Percentiles rank a stretch among this genome's conserved stretches.
Conservation (phyloP, 2,797 vertebrate genomes). For the Pteronotus mesoamericanus region DNA sequence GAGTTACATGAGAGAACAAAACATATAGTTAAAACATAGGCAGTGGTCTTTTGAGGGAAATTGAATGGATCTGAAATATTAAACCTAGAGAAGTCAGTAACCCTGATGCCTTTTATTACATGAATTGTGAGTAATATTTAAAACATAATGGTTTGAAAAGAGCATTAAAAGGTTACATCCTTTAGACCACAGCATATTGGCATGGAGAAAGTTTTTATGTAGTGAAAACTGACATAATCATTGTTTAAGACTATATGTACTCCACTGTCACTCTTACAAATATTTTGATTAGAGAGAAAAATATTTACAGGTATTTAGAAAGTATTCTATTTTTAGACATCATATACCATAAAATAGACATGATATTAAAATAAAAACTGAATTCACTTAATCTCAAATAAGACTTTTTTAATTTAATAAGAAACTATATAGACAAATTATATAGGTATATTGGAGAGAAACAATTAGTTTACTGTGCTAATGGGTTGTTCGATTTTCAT, state of each 20-base stretch:
- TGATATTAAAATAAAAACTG: conserved; percentile 3
- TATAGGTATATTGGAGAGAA: not conserved
- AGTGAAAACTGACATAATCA: not conserved
- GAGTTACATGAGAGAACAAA: not conserved
- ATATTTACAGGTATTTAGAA: not conserved
- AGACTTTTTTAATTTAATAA: conserved; percentile 57
- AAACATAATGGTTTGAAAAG: not conserved
- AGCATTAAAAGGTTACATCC: not conserved
- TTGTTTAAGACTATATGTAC: not conserved
- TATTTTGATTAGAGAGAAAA: not conserved
- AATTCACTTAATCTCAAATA: conserved; percentile 26
- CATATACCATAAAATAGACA: not conserved
- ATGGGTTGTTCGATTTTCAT: conserved; percentile 22
- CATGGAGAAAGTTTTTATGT: not conserved
- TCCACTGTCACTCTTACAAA: not conserved
- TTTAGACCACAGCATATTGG: not conserved
- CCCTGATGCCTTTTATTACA: not conserved
- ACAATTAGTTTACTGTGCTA: conserved; percentile 19
- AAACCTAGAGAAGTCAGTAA: not conserved
- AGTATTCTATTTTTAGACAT: not conserved
- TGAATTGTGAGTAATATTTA: not conserved
- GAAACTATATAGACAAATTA: conserved; percentile 27
- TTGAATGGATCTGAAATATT: not conserved
- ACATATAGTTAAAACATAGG: not conserved
- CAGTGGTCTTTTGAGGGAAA: not conserved